Conservation (phyloP, 2,888 invertebrate genomes). For the Neoaliturus tenellus region DNA sequence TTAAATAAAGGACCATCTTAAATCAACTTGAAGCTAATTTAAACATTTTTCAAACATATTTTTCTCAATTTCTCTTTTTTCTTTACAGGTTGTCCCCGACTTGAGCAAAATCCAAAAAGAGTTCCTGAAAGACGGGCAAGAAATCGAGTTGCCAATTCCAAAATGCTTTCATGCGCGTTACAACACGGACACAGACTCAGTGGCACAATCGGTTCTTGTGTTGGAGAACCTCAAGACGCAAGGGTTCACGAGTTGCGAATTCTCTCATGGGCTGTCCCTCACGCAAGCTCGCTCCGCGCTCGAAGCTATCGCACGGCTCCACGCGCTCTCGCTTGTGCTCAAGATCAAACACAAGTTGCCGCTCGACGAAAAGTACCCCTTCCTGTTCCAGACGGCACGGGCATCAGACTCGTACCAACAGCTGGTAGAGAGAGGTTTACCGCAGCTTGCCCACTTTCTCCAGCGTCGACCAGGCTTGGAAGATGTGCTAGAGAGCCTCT, state of each 20-base stretch:
- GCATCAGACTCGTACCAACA: constrained; percentile 89
- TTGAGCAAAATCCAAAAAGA: constrained; percentile 75
- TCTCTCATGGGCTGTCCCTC: constrained; percentile 80
- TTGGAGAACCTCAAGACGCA: constrained; percentile 81
- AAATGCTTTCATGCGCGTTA: constrained; percentile 82
- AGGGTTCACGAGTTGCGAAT: constrained; percentile 81
- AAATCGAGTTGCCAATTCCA: constrained; percentile 79
- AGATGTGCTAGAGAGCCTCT: constrained; percentile 78
- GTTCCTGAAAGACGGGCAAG: constrained; percentile 70
- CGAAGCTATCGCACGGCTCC: constrained; percentile 82
- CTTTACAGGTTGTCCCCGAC: constrained; percentile 81
- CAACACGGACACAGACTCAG: constrained; percentile 74
- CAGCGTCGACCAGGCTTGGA: constrained; percentile 80
- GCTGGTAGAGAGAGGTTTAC: constrained; percentile 84
- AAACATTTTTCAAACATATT: neutral
- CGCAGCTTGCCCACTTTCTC: constrained; percentile 80
- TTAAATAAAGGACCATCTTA: too few species aligned
- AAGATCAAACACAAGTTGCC: constrained; percentile 73
- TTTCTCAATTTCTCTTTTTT: too few species aligned
- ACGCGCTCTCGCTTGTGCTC: constrained; percentile 82
- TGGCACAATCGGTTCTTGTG: constrained; percentile 82
- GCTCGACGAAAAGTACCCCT: constrained; percentile 77
- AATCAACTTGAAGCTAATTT: too few species aligned
- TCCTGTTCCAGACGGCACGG: constrained; percentile 85
- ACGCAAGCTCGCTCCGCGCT: constrained; percentile 82